These are phyloP conservation scores for Trichogramma pretiosum DNA, from an alignment of 1,140 invertebrate species.

Conservation along the genomic window DNA sequence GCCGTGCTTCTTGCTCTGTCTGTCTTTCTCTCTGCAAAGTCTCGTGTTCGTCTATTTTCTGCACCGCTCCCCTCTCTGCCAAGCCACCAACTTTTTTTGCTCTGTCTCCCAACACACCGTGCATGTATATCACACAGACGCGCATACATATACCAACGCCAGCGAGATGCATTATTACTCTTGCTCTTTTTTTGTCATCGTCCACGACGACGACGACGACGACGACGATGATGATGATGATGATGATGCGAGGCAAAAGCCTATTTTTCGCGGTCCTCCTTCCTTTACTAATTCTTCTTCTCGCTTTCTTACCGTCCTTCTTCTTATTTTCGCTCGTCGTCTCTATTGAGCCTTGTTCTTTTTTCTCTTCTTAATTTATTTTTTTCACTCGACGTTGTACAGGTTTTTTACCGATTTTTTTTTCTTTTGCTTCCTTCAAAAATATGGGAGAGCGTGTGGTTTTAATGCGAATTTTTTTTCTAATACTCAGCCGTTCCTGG, in stretches of 20 bases:
- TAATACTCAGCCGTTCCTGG: too few relatives aligned
- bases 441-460: too few relatives aligned
- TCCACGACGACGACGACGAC: too few relatives aligned
- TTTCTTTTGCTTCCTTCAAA: too few relatives aligned
- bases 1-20: neutral
- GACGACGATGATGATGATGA: too few relatives aligned
- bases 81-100: too few relatives aligned
- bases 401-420: too few relatives aligned
- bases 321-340: constrained; percentile 10
- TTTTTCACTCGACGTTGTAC: too few relatives aligned
- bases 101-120: neutral
- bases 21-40: neutral
- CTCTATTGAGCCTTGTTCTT: neutral
- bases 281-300: constrained; percentile 12
- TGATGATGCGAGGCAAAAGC: constrained; percentile 1
- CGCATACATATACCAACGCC: neutral
- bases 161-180: too few relatives aligned
- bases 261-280: constrained; percentile 1
- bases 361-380: constrained; percentile 16
- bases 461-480: too few relatives aligned
- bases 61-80: too few relatives aligned
- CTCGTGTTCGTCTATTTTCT: constrained; percentile 8
- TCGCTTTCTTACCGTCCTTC: constrained; percentile 15
- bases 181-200: constrained; percentile 1
- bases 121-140: neutral